phyloP scores from a whole-genome alignment of 92 coral and sea anemone species.

The Heliopora coerulea region DNA sequence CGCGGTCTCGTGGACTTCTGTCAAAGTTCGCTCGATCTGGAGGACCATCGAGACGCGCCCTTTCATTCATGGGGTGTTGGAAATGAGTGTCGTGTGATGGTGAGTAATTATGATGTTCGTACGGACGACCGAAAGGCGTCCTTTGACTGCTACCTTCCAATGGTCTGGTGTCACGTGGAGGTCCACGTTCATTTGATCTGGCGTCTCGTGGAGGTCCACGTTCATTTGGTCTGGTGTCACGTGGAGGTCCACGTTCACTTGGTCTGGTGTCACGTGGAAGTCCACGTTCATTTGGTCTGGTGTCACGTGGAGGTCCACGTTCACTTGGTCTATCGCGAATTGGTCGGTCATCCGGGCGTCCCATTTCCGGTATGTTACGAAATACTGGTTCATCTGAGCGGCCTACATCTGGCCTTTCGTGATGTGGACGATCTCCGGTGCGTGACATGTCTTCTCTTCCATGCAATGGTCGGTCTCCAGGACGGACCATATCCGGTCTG shows the following conservation, averaged over 20 bases:
- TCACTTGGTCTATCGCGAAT: constrained; percentile 17
- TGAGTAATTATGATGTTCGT: too few species aligned
- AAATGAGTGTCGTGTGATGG: too few species aligned
- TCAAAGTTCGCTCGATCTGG: constrained; percentile 8
- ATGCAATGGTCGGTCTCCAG: neutral
- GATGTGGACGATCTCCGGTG: neutral
- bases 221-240: constrained; percentile 20
- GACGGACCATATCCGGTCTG: constrained; percentile 1
- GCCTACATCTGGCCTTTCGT: constrained; percentile 21
- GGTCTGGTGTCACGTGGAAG: constrained; percentile 16
- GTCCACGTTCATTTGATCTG: constrained; percentile 6
- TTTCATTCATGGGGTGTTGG: constrained; percentile 2
- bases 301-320: neutral
- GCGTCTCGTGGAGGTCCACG: constrained; percentile 11
- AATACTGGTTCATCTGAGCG: neutral
- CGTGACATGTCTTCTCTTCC: neutral
- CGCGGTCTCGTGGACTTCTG: constrained; percentile 24
- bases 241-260: constrained; percentile 13
- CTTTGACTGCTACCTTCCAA: neutral
- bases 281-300: constrained; percentile 24
- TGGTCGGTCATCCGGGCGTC: constrained; percentile 18
- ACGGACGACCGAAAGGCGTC: neutral
- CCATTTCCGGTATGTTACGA: constrained; percentile 15
- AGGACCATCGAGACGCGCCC: constrained; percentile 2
- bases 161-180: constrained; percentile 9